Evolutionary conservation across 2,797 vertebrate species (phyloP), one percentile per base, ranked within the genome.

Genomic region (Austrolebias charrua): DNA sequence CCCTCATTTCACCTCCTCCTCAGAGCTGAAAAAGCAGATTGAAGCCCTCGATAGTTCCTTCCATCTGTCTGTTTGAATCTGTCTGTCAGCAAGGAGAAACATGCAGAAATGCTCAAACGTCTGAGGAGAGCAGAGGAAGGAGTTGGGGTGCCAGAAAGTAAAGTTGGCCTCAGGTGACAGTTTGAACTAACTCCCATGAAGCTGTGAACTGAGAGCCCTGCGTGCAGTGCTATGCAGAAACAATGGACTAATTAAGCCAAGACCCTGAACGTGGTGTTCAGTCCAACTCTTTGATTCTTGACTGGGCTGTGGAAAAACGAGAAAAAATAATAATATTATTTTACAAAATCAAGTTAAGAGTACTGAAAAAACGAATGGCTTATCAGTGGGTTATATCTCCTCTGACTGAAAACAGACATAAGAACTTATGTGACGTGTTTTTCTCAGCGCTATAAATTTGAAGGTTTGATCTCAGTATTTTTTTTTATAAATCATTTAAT

Each of bases 131-230:
- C 20, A 8, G 18, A 73, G 48, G 35, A 38, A 54, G 63, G 20
- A 29, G 12, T 31, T 31, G 20, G 20, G 28, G 45, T 65, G 69
- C 50, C 50, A 16, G 68, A 63, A 64, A 81, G 72, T 55, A 74
- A 81, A 80, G 75, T 85, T 86, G 84, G 82, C 85, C 86, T 73
- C 86, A 84, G 87, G 87, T 90, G 86, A 91, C 83, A 87, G 83
- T 70, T 86, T 84, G 73, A 65, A 82, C 80, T 78, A 88, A 81
- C 76, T 86, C 79, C 75, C 76, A 71, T 77, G 75, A 81, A 85
- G 78, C 52, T 60, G 55, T 75, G 46, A 59, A 66, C 66, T 0
- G 68, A 79, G 80, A 79, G 75, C 77, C 70, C 75, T 80, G 72
- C 82, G 86, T 75, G 86, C 83, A 80, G 78, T 70, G 79, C 73